Conservation (phyloP, 2,797 vertebrate genomes). For the Sebastes steindachneri region DNA sequence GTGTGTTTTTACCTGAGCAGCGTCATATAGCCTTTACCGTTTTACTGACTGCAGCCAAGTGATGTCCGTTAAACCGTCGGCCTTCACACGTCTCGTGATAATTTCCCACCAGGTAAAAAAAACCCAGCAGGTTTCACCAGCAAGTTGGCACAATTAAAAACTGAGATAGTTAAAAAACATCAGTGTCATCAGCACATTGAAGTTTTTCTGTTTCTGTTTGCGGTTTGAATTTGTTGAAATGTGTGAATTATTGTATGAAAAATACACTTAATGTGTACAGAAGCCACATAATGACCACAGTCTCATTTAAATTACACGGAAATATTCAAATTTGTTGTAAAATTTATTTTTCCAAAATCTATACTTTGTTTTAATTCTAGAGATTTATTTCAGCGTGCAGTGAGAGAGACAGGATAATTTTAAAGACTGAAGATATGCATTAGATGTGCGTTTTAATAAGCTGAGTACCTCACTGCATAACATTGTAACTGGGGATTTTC, state of each 20-base stretch:
- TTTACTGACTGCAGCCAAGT: slow-evolving; percentile 27
- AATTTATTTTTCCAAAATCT: background rate
- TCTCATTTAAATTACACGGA: background rate
- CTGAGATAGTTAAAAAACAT: background rate
- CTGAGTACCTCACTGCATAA: background rate
- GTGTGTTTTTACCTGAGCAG: slow-evolving; percentile 37
- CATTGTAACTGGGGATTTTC: background rate
- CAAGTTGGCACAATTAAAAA: background rate
- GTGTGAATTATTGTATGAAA: background rate
- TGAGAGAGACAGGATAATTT: background rate
- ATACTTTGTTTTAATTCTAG: background rate
- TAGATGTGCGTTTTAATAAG: background rate
- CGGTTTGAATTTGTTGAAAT: background rate
- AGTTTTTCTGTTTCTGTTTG: slow-evolving; percentile 24
- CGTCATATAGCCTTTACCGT: slow-evolving; percentile 17
- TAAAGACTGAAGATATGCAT: background rate
- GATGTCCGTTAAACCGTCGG: slow-evolving; percentile 40
- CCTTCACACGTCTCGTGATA: slow-evolving; percentile 24
- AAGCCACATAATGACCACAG: background rate
- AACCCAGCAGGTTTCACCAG: background rate
- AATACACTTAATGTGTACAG: background rate
- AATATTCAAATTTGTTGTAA: background rate
- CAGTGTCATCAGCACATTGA: background rate
- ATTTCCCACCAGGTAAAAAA: slow-evolving; percentile 22
- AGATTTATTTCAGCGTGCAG: background rate